A percentile compares a stretch with the other conserved stretches of the same genome.
These are phyloP conservation scores for Amniataba percoides DNA, from an alignment of 2,797 vertebrate species.

Conservation along the genomic window DNA sequence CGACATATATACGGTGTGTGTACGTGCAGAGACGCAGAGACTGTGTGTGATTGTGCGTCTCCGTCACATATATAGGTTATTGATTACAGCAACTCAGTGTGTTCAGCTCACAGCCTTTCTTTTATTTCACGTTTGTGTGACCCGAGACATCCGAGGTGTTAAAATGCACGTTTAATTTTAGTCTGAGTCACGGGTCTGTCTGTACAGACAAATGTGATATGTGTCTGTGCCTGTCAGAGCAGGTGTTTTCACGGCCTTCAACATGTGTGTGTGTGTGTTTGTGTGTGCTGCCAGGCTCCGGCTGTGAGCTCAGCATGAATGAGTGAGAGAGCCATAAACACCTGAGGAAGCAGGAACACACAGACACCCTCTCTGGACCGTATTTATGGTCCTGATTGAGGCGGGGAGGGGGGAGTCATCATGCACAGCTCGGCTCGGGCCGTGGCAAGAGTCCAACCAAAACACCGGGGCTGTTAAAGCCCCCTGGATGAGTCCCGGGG, in stretches of 20 bases:
- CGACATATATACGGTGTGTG: slow-evolving; percentile 37
- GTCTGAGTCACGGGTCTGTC: slow-evolving; percentile 23
- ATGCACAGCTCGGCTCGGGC: slow-evolving; percentile 56
- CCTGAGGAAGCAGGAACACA: slow-evolving; percentile 73
- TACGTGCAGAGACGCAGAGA: slow-evolving; percentile 5
- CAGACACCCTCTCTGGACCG: slow-evolving; percentile 59
- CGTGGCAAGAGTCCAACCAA: slow-evolving; percentile 73
- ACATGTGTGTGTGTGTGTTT: slow-evolving; percentile 26
- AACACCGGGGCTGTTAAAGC: slow-evolving; percentile 75
- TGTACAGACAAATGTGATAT: slow-evolving; percentile 27
- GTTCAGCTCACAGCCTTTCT: slow-evolving; percentile 12
- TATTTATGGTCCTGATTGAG: slow-evolving; percentile 63
- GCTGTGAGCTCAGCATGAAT: slow-evolving; percentile 65
- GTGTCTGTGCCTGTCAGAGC: slow-evolving; percentile 40
- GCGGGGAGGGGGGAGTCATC: slow-evolving; percentile 23
- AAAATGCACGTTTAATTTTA: slow-evolving; percentile 17
- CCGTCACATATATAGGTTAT: slow-evolving; percentile 21
- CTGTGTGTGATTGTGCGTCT: background rate
- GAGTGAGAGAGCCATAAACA: slow-evolving; percentile 74
- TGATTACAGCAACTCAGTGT: slow-evolving; percentile 24
- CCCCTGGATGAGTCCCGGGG: slow-evolving; percentile 70
- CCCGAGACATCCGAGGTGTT: background rate
- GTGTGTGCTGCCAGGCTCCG: slow-evolving; percentile 53
- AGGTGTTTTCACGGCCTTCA: slow-evolving; percentile 55
- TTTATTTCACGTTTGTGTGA: slow-evolving; percentile 16